These are phyloP conservation scores for Phaonia tiefii DNA, from an alignment of 2,888 invertebrate species.

Conservation along the genomic window DNA sequence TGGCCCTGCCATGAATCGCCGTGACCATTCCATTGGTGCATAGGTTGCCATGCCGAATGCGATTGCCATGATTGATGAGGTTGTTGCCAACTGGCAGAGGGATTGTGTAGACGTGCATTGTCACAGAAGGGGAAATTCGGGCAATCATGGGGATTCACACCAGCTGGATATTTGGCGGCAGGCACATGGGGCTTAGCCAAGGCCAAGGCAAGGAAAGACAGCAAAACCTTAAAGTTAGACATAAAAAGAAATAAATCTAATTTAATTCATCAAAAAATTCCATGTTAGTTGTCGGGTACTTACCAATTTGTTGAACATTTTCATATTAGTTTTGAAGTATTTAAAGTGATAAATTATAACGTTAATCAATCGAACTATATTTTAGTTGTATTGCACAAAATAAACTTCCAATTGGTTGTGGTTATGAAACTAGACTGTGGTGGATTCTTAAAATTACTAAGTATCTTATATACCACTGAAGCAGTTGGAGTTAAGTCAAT, in stretches of 20 bases:
- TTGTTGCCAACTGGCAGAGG: constrained; percentile 77
- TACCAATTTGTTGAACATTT: constrained; percentile 80
- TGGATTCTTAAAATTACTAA: constrained; percentile 58
- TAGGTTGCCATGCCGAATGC: constrained; percentile 72
- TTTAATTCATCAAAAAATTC: neutral
- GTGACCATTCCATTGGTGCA: constrained; percentile 70
- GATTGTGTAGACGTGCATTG: constrained; percentile 80
- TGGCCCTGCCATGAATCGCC: constrained; percentile 69
- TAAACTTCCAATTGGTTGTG: constrained; percentile 81
- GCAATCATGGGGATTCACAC: constrained; percentile 81
- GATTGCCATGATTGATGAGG: constrained; percentile 72
- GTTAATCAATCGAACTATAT: constrained; percentile 79
- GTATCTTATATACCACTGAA: constrained; percentile 77
- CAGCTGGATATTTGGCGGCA: constrained; percentile 81
- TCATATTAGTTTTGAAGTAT: constrained; percentile 28
- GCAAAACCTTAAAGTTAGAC: constrained; percentile 73
- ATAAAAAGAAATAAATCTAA: constrained; percentile 41
- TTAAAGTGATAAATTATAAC: constrained; percentile 9
- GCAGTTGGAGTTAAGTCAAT: too few relatives aligned
- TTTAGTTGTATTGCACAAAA: constrained; percentile 67
- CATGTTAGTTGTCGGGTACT: constrained; percentile 71
- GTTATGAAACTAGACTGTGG: constrained; percentile 77
- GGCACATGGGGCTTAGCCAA: constrained; percentile 78
- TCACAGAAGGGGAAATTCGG: constrained; percentile 82
- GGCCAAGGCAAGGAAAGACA: constrained; percentile 76